Base-by-base conservation (phyloP, 2,113 vertebrate genomes). In the Plectropomus leopardus region DNA sequence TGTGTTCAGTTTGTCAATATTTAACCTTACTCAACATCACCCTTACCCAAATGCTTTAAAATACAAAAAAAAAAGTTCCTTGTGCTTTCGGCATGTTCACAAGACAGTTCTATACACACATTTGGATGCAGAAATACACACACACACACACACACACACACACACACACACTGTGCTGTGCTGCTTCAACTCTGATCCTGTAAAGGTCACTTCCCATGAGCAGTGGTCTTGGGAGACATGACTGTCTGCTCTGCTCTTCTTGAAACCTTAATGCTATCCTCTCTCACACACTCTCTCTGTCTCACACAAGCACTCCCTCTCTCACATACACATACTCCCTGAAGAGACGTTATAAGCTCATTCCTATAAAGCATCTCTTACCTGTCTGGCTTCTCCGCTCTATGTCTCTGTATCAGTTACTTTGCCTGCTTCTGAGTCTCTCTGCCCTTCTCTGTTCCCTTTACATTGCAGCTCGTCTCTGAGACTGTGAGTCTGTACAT, bases 181-280 rank as follows among this genome's bases (percentile, higher is more conserved):
- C n/a, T 42, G 16, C 75, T 63, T 48, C 34, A 55, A 2, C 28
- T 60, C 28, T 47, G 58, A 66, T 76, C 59, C 34, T 66, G 63
- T 59, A 63, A 86, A 86, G 76, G 76, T 86, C 54, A 70, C 8
- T 63, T 72, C 59, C 58, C 24, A 13, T 36, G 71, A 44, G 70
- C 79, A 42, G 59, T 1, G 17, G 30, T 48, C 84, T 53, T 42
- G 7, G 67, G 70, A 76, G 53, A 72, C 55, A 60, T 51, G 65
- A 75, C 60, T 78, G 45, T 77, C 70, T 70, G 40, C 26, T 58
- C 42, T 10, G 3, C 44, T 69, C 15, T 53, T 69, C 58, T 67
- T 34, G 44, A 72, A 86, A 75, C 53, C 47, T 54, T 75, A 76
- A 73, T 61, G 51, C 57, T n/a, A 50, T 51, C 1, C 10, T 8